phyloP scores from a whole-genome alignment of 2,888 invertebrate genomes.

The Anticlea derivata region DNA sequence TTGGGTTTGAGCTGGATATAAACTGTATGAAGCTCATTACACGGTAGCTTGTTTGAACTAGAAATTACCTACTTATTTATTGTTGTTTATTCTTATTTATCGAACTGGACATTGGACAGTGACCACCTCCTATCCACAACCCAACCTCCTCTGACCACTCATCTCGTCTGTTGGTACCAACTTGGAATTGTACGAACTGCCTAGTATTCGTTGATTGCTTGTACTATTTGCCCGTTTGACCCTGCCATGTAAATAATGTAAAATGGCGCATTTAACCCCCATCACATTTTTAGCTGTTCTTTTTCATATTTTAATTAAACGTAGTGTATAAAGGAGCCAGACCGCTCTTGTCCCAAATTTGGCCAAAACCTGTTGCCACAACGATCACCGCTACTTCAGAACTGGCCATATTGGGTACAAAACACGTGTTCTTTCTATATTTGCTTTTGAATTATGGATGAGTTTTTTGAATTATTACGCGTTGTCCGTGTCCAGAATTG shows the following conservation, averaged over 20 bases:
- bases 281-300: too few species aligned
- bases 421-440: conserved; percentile 51
- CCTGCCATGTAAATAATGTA: too few species aligned
- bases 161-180: too few species aligned
- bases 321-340: conserved; percentile 14
- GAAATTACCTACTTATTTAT: conserved; percentile 18
- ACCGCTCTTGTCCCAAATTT: conserved; percentile 49
- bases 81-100: too few species aligned
- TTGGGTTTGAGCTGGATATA: conserved; percentile 40
- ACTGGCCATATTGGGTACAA: conserved; percentile 47
- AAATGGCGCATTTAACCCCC: too few species aligned
- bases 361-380: conserved; percentile 58
- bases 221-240: too few species aligned
- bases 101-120: too few species aligned
- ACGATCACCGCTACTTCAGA: conserved; percentile 49
- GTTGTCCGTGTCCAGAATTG: conserved; percentile 36
- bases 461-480: conserved; percentile 39
- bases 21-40: conserved; percentile 34
- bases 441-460: conserved; percentile 47
- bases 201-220: too few species aligned
- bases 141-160: too few species aligned
- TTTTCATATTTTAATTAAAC: too few species aligned
- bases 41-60: conserved; percentile 26
- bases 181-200: too few species aligned
- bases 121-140: too few species aligned